Conservation (phyloP, 1,140 invertebrate species). For the Bilobella aurantiaca region DNA sequence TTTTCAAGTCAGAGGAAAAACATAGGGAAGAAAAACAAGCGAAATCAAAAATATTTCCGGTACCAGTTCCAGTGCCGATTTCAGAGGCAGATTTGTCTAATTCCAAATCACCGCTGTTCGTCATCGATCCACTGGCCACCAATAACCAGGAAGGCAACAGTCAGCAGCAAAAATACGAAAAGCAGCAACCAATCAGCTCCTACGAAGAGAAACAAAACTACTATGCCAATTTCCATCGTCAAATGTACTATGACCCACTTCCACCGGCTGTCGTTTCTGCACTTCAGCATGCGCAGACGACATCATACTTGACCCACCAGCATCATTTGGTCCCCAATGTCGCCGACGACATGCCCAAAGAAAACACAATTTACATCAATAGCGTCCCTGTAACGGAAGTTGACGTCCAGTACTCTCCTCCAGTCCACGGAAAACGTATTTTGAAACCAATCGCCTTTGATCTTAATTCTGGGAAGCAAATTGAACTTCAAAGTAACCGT, state of each 20-base stretch:
- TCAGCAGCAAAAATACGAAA: background rate
- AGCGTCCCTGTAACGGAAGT: conserved; percentile 13
- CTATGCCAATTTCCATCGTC: background rate
- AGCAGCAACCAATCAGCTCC: background rate
- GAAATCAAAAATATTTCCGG: conserved; percentile 18
- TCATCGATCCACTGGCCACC: conserved; percentile 7
- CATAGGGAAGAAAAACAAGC: background rate
- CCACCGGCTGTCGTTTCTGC: conserved; percentile 30
- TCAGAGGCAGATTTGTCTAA: conserved; percentile 13
- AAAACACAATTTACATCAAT: conserved; percentile 24
- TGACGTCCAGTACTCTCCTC: background rate
- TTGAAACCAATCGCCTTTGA: background rate
- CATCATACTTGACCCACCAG: conserved; percentile 30
- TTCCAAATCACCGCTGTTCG: conserved; percentile 26
- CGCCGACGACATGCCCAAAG: background rate
- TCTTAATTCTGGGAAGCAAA: background rate
- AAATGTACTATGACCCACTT: conserved; percentile 22
- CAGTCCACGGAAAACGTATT: too few relatives aligned
- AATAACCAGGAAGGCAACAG: background rate
- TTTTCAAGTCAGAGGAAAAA: conserved; percentile 16
- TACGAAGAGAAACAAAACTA: conserved; percentile 9
- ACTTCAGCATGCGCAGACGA: conserved; percentile 30
- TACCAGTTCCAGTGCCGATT: conserved; percentile 30
- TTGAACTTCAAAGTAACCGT: background rate
- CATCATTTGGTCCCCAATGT: conserved; percentile 19